These are phyloP conservation scores for Meriones unguiculatus DNA, from an alignment of 2,113 vertebrate species.

Conservation along the genomic window DNA sequence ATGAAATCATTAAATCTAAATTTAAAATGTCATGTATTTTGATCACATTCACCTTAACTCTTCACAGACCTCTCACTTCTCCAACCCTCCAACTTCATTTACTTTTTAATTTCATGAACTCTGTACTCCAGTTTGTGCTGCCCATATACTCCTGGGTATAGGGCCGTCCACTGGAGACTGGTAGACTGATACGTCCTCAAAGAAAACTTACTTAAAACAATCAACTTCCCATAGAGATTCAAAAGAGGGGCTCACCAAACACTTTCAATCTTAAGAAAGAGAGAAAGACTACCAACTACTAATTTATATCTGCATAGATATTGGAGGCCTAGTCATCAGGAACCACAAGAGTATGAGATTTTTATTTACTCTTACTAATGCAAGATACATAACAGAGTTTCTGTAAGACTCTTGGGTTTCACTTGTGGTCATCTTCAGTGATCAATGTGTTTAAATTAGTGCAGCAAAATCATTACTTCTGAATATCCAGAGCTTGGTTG, in stretches of 20 bases:
- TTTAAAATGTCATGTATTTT: neutral
- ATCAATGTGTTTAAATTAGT: neutral
- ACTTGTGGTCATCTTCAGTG: neutral
- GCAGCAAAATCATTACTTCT: neutral
- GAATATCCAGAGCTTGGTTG: neutral
- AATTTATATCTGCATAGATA: neutral
- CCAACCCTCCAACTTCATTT: neutral
- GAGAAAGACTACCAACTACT: neutral
- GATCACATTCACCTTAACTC: neutral
- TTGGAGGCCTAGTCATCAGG: neutral
- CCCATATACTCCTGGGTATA: neutral
- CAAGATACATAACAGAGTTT: neutral
- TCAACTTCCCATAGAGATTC: neutral
- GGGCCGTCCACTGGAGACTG: neutral
- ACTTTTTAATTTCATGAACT: neutral
- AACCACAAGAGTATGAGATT: neutral
- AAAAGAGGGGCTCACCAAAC: neutral
- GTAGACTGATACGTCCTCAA: neutral
- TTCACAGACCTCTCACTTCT: neutral
- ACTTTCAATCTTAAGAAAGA: neutral
- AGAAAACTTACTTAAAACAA: neutral
- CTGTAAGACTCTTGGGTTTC: neutral
- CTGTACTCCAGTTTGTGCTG: neutral
- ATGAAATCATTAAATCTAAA: neutral
- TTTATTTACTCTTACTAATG: neutral